A percentile compares a stretch with the other conserved stretches of the same genome.
These are phyloP conservation scores for Rousettus madagascariensis DNA, from an alignment of 2,797 vertebrate genomes.

Conservation along the genomic window DNA sequence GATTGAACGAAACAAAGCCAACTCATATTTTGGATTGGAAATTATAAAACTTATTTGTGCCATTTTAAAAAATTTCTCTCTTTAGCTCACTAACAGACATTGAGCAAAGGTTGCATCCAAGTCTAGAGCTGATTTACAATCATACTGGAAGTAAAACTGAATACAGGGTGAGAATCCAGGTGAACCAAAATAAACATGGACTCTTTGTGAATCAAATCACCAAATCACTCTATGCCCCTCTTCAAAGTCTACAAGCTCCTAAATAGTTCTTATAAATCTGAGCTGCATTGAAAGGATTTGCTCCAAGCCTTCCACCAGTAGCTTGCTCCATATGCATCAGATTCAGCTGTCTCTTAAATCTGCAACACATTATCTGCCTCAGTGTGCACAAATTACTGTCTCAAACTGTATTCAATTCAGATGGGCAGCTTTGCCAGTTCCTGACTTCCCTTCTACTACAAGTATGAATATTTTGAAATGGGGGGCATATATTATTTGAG, in stretches of 20 bases:
- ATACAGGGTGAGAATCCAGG: background rate
- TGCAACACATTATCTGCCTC: slow-evolving; percentile 29
- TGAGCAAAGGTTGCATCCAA: background rate
- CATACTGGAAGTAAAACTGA: background rate
- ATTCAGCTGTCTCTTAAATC: slow-evolving; percentile 35
- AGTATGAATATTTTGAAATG: background rate
- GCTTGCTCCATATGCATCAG: background rate
- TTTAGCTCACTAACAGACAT: slow-evolving; percentile 18
- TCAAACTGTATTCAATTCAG: background rate
- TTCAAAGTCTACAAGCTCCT: slow-evolving; percentile 27
- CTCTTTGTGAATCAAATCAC: slow-evolving; percentile 42
- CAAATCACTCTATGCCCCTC: background rate
- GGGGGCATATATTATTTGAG: background rate
- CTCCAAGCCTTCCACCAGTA: background rate
- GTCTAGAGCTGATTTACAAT: slow-evolving; percentile 31
- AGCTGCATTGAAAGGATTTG: background rate
- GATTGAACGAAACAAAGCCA: background rate
- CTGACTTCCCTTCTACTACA: background rate
- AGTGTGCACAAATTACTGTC: background rate
- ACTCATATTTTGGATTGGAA: slow-evolving; percentile 26
- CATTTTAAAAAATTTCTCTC: slow-evolving; percentile 11
- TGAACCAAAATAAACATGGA: slow-evolving; percentile 32
- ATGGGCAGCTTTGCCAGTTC: background rate
- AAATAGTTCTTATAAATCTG: background rate
- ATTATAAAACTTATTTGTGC: slow-evolving; percentile 45